Conservation (phyloP, 23 tunicate species). For the Trididemnum clinides region DNA sequence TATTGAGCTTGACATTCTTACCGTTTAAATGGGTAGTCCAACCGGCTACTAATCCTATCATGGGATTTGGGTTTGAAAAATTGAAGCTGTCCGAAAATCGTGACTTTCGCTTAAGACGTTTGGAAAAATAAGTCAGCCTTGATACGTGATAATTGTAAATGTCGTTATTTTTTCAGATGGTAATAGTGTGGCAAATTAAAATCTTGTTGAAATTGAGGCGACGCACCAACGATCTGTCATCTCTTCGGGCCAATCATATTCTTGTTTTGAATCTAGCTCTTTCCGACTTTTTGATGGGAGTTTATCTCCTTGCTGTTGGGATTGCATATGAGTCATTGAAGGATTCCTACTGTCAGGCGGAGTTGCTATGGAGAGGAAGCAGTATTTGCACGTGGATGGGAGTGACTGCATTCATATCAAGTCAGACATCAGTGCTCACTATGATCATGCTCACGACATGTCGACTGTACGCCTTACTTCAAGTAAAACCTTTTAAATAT, state of each 20-base stretch:
- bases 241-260: slow-evolving; percentile 36
- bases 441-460: slow-evolving; percentile 24
- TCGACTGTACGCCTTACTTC: slow-evolving; percentile 32
- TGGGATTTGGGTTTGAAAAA: no score
- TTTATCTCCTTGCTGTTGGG: slow-evolving; percentile 31
- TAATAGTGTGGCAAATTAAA: slow-evolving; percentile 13
- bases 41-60: no score
- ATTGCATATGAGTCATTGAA: slow-evolving; percentile 34
- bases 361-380: slow-evolving; percentile 50
- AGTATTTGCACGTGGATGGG: slow-evolving; percentile 46
- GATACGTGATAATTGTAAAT: no score
- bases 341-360: slow-evolving; percentile 40
- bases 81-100: no score
- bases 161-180: slow-evolving; percentile 44
- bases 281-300: slow-evolving; percentile 40
- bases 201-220: not conserved
- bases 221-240: slow-evolving; percentile 12
- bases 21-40: no score
- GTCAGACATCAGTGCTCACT: slow-evolving; percentile 37
- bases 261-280: slow-evolving; percentile 35
- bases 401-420: slow-evolving; percentile 8
- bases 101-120: no score
- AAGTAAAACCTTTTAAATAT: not conserved
- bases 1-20: no score
- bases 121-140: no score